phyloP scores from a whole-genome alignment of 1,140 invertebrate species.

The Helicorthomorpha holstii region DNA sequence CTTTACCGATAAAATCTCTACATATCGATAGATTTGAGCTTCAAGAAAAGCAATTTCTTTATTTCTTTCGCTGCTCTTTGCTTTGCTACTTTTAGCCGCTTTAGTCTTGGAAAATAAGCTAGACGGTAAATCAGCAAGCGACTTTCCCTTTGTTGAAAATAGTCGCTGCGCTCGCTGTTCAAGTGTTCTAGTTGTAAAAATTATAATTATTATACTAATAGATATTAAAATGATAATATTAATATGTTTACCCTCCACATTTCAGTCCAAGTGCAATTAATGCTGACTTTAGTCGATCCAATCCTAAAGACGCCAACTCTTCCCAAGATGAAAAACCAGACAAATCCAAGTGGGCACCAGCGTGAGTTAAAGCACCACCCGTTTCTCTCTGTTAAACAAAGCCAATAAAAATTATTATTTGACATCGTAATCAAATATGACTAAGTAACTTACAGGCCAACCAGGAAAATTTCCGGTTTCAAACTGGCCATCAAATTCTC shows the following conservation, averaged over 20 bases:
- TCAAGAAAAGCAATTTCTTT: conserved; percentile 58
- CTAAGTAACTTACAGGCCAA: conserved; percentile 54
- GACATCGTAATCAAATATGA: conserved; percentile 3
- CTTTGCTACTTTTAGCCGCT: conserved; percentile 39
- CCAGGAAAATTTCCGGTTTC: conserved; percentile 74
- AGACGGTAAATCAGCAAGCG: conserved; percentile 60
- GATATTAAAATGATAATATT: no score
- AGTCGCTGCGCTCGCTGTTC: conserved; percentile 91
- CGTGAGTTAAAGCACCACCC: conserved; percentile 73
- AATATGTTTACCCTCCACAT: conserved; percentile 64
- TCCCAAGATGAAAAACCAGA: conserved; percentile 92
- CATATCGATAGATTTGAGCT: conserved; percentile 71
- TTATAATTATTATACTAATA: no score
- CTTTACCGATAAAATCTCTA: conserved; percentile 47
- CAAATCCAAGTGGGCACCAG: conserved; percentile 89
- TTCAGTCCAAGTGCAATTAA: conserved; percentile 93
- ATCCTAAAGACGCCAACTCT: conserved; percentile 85
- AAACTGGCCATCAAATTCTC: conserved; percentile 79
- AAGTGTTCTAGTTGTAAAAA: conserved; percentile 42
- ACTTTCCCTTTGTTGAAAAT: conserved; percentile 89
- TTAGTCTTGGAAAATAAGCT: conserved; percentile 74
- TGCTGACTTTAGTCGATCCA: conserved; percentile 94
- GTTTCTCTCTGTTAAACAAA: conserved; percentile 62
- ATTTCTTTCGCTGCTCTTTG: conserved; percentile 42
- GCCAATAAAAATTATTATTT: conserved; percentile 8